Evolutionary conservation across 2,797 vertebrate genomes (phyloP), one percentile per base, ranked within the genome.

Genomic region (Eospalax fontanierii): DNA sequence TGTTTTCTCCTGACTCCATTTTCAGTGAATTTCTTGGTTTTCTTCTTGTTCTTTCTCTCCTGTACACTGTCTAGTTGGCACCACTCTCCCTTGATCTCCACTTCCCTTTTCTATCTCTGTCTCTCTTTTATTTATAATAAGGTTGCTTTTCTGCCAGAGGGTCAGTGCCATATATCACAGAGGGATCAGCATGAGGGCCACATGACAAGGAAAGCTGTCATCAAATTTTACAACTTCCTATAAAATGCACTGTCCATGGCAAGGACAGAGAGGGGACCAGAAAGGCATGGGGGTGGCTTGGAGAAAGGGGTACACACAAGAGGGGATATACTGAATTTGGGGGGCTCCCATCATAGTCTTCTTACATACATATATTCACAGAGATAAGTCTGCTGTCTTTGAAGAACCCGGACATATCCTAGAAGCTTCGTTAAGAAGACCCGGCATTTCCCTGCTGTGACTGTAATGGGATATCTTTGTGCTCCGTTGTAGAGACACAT

Each of bases 151-250:
- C n/a, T 22, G 74, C 88, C 2, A 1, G 90, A 96, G 96, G 96
- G 94, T 96, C 88, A 75, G 40, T 35, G 4, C 50, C 0, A 2
- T 96, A 74, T 78, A 93, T 97, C 93, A 92, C 84, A 0, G 0
- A 65, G 88, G 57, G 75, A 95, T 95, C 92, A 59, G 78, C 10
- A 2, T 24, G 91, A 96, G 93, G 94, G 66, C 91, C 79, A 61
- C 79, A 38, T 91, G 97, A 90, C 96, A 89, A 91, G 68, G 80
- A 79, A 87, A 89, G 89, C 93, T 95, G 96, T 95, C 97, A 95
- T 96, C 95, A 96, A 50, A n/a, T 89, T 97, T 97, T 97, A 98
- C 95, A 96, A 87, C 96, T 96, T 97, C 87, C 61, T 97, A 87
- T 96, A 92, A 97, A 97, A 92, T 61, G 33, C 19, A 76, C 82